Base-by-base conservation (phyloP, 2,888 invertebrate genomes). In the Tetragnatha montana region DNA sequence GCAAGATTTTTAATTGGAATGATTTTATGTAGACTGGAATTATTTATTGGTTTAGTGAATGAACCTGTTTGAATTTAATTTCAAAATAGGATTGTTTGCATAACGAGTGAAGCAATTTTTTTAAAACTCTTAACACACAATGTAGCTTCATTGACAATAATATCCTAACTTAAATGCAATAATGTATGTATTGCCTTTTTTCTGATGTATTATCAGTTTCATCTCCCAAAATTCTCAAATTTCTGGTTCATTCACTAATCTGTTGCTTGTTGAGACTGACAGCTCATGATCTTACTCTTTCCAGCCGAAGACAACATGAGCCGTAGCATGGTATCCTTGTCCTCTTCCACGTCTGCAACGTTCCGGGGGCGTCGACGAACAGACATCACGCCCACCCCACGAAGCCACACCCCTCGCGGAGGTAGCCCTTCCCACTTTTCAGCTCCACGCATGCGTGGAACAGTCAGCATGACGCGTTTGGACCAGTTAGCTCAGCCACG, bases 381-480 rank as follows among this genome's bases (percentile, higher is more conserved):
- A 93, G 96, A 97, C 95, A 98, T 98, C 92, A 97, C 97, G 92
- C 95, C 97, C 94, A 85, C 83, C 12, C 97, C 96, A 91, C 70
- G 91, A 70, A 91, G 91, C 81, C 83, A 90, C 69, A 90, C 91
- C 76, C 89, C 91, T 8, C 88, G 84, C 73, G 70, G 83, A 17
- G 85, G 89, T 91, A 87, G 87, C 81, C 60, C 6, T 17, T 3
- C 60, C 14, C 35, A 35, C 35, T 35, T 35, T 35, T 35, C 35
- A 35, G 35, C 35, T 35, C 78, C 80, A 17, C 83, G 91, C 35
- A 92, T 91, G 86, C 87, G 97, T 95, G 97, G 97, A 93, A 35
- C 35, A 4, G 96, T 96, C 95, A 97, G 97, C 94, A 97, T 98
- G 97, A 96, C 97, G 93, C 96, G 98, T 93, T 96, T 98, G 95